Base-by-base conservation (phyloP, 2,888 invertebrate species). In the Trichopria drosophilae region DNA sequence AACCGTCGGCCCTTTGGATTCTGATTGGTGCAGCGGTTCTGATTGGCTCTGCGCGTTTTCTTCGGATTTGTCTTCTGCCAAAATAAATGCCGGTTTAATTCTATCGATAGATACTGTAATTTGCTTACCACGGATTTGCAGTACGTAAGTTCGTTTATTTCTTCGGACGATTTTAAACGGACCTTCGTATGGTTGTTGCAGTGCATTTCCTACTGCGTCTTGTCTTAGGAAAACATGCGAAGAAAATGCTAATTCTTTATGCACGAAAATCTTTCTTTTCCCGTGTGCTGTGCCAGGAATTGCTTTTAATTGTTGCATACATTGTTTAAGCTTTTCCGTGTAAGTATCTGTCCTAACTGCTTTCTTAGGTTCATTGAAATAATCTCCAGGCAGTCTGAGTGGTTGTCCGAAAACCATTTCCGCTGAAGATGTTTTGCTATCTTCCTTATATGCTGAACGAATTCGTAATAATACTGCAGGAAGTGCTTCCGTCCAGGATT, bases 361-460 rank as follows among this genome's bases (percentile, higher is more conserved):
- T 24, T 12, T 29, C 7, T 20, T 31, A 19, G 51, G 53, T 10
- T 32, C 10, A 9, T 16, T 31, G 6, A 66, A 55, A 31, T 65
- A 64, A 22, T 65, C 62, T 0, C 63, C 62, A 0, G 64, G 62
- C 6, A 64, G 48, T 2, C 61, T 58, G 4, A 64, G 42, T 0
- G 62, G 53, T 15, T 62, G 58, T 5, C 64, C 62, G 31, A 60
- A 66, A 0, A 62, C 61, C 0, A 65, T 22, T 35, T 67, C 64
- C 0, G 65, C 65, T 13, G 61, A 7, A 1, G 64, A 58, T 5
- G 58, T 26, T 12, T 40, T 16, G 4, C 71, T 49, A 12, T 72
- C 72, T 1, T 65, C 61, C 1, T 58, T 41, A 16, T 65, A 64
- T 2, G 64, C 62, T 13, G 57, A 34, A 19, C 64, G 48, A 3